Evolutionary conservation across 2,797 vertebrate genomes (phyloP).

Genomic region (Amblyraja radiata): DNA sequence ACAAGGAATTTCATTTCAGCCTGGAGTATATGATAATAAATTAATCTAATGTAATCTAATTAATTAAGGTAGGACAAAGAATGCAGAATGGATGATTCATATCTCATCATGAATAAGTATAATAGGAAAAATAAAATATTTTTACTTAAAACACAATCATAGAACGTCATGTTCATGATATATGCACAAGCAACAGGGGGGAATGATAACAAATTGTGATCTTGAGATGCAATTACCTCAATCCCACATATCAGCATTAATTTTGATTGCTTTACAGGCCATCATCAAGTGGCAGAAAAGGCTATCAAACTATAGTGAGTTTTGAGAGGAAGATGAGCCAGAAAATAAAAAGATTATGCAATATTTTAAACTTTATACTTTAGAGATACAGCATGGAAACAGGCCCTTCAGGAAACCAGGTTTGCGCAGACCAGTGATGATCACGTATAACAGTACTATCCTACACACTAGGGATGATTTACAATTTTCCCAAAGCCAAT

Average conservation of each 20-base stretch:
- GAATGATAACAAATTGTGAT: not conserved
- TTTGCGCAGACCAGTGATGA: no score
- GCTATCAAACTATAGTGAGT: not conserved
- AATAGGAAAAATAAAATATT: not conserved
- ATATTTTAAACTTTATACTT: not conserved
- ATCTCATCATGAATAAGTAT: not conserved
- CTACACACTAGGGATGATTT: no score
- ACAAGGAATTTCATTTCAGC: no score
- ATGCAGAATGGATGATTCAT: not conserved
- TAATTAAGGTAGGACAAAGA: not conserved
- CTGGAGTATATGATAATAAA: no score
- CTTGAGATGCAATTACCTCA: not conserved
- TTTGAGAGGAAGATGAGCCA: not conserved
- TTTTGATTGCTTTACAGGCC: not conserved
- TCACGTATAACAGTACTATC: no score
- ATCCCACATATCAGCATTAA: not conserved
- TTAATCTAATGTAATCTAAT: not conserved
- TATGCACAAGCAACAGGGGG: not conserved
- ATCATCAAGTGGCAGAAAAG: not conserved
- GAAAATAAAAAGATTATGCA: not conserved
- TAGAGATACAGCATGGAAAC: no score
- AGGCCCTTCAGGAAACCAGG: no score
- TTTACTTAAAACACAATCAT: not conserved
- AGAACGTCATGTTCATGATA: not conserved
- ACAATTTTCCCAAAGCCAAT: no score